Percentiles rank a stretch among this genome's conserved stretches.
phyloP scores from a whole-genome alignment of 64 coral and sea anemone genomes.

The Montipora capricornis region DNA sequence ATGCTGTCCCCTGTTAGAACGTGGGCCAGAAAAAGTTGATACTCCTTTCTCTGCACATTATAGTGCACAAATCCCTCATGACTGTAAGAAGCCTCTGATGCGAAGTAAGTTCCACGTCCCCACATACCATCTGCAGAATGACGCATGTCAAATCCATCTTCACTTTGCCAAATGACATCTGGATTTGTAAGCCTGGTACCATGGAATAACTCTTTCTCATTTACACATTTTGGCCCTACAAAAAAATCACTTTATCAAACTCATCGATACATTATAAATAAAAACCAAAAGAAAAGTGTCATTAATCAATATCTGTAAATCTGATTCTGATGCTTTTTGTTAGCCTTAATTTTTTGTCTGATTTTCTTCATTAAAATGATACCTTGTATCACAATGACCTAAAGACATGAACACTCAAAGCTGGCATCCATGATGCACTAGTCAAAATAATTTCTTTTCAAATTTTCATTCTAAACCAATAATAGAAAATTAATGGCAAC shows the following conservation, averaged over 20 bases:
- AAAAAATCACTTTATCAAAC: neutral
- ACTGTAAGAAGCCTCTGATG: slow-evolving; percentile 66
- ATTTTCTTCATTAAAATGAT: no score
- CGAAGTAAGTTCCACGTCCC: slow-evolving; percentile 80
- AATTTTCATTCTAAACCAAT: no score
- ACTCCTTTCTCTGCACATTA: neutral
- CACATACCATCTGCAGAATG: slow-evolving; percentile 81
- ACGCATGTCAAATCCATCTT: slow-evolving; percentile 91
- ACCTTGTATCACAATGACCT: no score
- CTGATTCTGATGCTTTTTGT: no score
- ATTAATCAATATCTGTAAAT: no score
- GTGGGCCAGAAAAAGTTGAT: slow-evolving; percentile 71
- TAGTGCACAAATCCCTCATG: slow-evolving; percentile 1
- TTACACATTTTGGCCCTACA: slow-evolving; percentile 40
- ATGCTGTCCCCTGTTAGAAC: slow-evolving; percentile 70
- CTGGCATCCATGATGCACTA: no score
- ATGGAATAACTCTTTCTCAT: slow-evolving; percentile 86
- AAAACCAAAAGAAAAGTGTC: no score
- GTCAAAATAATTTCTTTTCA: no score
- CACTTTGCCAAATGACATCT: slow-evolving; percentile 66
- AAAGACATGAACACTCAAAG: no score
- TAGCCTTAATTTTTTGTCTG: no score
- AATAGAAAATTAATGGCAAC: no score
- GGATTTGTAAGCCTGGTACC: slow-evolving; percentile 63
- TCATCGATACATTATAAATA: neutral